Evolutionary conservation across 2,797 vertebrate species (phyloP), one percentile per base, ranked within the genome.

Genomic region (Vespertilio murinus): DNA sequence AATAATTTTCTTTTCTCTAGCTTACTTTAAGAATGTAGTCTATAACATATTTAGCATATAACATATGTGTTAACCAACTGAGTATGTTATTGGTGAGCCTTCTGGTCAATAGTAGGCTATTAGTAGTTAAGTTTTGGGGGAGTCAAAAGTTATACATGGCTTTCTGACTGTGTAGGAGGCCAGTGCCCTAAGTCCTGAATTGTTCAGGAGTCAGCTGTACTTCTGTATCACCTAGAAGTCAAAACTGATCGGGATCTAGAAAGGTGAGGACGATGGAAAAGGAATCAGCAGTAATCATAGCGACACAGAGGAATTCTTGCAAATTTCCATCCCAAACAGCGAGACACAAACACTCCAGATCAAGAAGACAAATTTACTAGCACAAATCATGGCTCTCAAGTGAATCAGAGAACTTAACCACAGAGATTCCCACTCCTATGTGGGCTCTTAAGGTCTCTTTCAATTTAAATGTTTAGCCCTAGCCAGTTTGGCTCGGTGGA

Each of bases 301-400:
- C 35, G 45, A 89, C 23, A 71, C 61, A 87, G 38, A 94, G 79
- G 40, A 59, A 78, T 49, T 61, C 45, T 90, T 64, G 86, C n/a
- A 94, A 92, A 92, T 70, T 52, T 89, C 89, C 61, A n/a, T 74
- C 33, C 52, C 80, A 49, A 79, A 69, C 17, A 88, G 47, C 33
- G 65, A 90, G 42, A 83, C 6, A 52, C 1, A n/a, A 74, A 93
- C 65, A 54, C 25, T 90, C 65, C 82, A 91, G 64, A 73, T 85
- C 91, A 93, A 56, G 56, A 94, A 93, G 89, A 83, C 59, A 82
- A 78, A 91, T 80, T 73, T 88, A 54, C 25, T 73, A 83, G 61
- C 70, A 88, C 61, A 92, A 90, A 94, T 82, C 65, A 65, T 52
- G 56, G 83, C 74, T 94, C 30, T 88, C 16, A 16, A 59, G 25